Conservation (phyloP, 2,113 vertebrate genomes). For the Bucco capensis region DNA sequence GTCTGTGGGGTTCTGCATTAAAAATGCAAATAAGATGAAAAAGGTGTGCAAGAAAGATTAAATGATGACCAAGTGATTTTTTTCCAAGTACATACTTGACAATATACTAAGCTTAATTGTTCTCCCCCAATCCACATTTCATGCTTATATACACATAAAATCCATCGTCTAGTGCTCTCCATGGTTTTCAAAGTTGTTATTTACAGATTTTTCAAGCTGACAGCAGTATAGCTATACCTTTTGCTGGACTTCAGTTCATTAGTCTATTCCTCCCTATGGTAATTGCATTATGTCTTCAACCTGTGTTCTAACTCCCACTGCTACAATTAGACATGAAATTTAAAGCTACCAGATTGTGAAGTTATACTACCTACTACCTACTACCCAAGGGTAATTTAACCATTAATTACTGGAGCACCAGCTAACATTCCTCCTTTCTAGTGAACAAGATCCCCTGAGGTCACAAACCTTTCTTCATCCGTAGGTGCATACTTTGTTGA, state of each 20-base stretch:
- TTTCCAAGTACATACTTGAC: not conserved
- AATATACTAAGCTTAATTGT: slow-evolving; percentile 20
- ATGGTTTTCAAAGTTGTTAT: slow-evolving; percentile 22
- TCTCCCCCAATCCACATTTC: not conserved
- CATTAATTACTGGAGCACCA: slow-evolving; percentile 47
- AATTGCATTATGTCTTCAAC: slow-evolving; percentile 54
- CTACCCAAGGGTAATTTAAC: slow-evolving; percentile 45
- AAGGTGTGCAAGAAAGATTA: not conserved
- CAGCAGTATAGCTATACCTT: slow-evolving; percentile 24
- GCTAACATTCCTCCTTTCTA: not conserved
- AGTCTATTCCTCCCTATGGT: slow-evolving; percentile 6
- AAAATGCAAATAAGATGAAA: slow-evolving; percentile 40
- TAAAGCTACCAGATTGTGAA: slow-evolving; percentile 50
- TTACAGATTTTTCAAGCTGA: slow-evolving; percentile 31
- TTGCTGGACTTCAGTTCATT: slow-evolving; percentile 38
- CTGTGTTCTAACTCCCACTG: slow-evolving; percentile 35
- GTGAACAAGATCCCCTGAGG: not conserved
- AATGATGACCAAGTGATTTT: slow-evolving; percentile 24
- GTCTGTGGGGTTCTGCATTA: not conserved
- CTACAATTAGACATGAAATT: slow-evolving; percentile 32
- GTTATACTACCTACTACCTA: slow-evolving; percentile 35
- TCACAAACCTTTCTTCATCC: not conserved
- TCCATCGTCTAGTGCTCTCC: slow-evolving; percentile 8
- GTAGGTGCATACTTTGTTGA: not conserved
- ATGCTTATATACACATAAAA: slow-evolving; percentile 20